Evolutionary conservation across 2,888 invertebrate species (phyloP), one percentile per base, ranked within the genome.

Genomic region (Melinaea menophilus): DNA sequence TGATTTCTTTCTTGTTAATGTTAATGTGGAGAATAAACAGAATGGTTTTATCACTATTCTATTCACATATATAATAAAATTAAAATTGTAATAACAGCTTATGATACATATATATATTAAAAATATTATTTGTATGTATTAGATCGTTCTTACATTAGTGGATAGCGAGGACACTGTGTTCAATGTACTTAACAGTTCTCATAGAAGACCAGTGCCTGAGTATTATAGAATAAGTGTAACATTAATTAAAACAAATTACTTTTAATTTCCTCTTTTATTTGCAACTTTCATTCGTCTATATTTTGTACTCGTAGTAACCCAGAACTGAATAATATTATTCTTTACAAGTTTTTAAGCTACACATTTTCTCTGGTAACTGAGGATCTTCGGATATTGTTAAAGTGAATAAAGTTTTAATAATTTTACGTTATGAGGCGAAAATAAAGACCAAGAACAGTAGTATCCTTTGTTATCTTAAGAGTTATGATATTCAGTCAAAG

Each of bases 161-260:
- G 9, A 46, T 12, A 41, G 13, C 41, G 31, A 56, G 60, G 56
- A 54, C 59, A 59, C 55, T 51, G 59, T 55, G 46, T 61, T 55
- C 34, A 55, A n/a, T 59, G 67, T 67, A 67, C 65, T 66, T 66
- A 63, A 66, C 41, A 58, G 31, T 58, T 58, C 13, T 45, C 56
- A 46, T 47, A 31, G 37, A 59, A 31, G 9, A 22, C 55, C 66
- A 64, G 66, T 63, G 69, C 61, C 62, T 56, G 59, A 69, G 69
- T 69, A 69, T 69, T 69, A 69, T 69, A 67, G 62, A 51, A 46
- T 48, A 59, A 60, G 48, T 54, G 37, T 9, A n/a, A 51, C 37
- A 46, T 9, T 7, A 55, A 37, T 56, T 56, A 33, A 56, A 61
- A 48, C 31, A 57, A 48, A 55, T 60, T 35, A 7, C 3, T 51